Evolutionary conservation across 1,140 invertebrate species (phyloP), one percentile per base, ranked within the genome.

Genomic region (Apis dorsata): DNA sequence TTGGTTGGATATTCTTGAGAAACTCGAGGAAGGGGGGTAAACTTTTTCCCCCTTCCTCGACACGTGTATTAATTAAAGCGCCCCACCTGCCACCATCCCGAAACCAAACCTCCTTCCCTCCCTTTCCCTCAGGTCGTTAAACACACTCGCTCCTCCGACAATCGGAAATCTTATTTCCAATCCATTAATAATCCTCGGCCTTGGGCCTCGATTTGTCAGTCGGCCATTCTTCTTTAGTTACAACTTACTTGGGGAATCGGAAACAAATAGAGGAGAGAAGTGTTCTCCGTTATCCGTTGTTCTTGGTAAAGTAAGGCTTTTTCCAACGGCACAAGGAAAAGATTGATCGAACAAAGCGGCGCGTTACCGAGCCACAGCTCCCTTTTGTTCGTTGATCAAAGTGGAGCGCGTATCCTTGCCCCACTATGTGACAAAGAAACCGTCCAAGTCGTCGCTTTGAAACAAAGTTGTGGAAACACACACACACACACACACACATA

Each of bases 311-410:
- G 44, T 53, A 51, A 28, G 28, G 34, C 51, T 53, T 12, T 53
- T 53, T 2, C 13, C 62, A 24, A 3, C 21, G n/a, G n/a, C 44
- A 34, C 9, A 8, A 24, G 76, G 17, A 24, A 4, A 34, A 53
- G 68, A 71, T 72, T 62, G 77, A 79, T 71, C 28, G 68, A 7
- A 51, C 66, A 57, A 28, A 44, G 24, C 24, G 59, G 55, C 21
- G 51, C 15, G 19, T 68, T 51, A 55, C 76, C 76, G 34, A 78
- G 69, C 75, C 24, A 15, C 53, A n/a, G 34, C 34, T 19, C 17
- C 12, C 66, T 49, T 73, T 80, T 80, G 78, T 80, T 49, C 69
- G n/a, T 63, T 71, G 78, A 80, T 80, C 78, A 73, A 80, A 80
- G 78, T 55, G 70, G 59, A 65, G 17, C 72, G 49, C 19, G 69